Conservation (phyloP, 2,113 vertebrate genomes). For the Psilopsiagon aurifrons region DNA sequence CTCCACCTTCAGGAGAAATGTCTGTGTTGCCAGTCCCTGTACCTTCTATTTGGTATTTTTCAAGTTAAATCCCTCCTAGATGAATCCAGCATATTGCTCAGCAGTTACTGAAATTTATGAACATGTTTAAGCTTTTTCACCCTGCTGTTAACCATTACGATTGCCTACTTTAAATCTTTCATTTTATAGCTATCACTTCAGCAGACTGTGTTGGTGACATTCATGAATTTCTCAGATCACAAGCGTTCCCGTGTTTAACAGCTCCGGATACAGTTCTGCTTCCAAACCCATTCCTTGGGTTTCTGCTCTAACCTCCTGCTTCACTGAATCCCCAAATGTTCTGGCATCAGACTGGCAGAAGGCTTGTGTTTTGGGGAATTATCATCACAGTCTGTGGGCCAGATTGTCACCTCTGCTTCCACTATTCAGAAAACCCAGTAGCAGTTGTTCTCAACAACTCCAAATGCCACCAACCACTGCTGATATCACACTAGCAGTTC, state of each 20-base stretch:
- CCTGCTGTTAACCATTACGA: slow-evolving; percentile 45
- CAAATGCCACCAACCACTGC: background rate
- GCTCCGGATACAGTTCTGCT: background rate
- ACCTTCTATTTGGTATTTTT: slow-evolving; percentile 53
- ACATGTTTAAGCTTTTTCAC: slow-evolving; percentile 51
- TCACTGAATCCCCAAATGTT: background rate
- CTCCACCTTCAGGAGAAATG: slow-evolving; percentile 39
- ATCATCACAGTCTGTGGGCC: accelerated
- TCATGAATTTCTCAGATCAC: background rate
- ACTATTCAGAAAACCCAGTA: background rate
- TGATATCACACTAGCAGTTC: background rate
- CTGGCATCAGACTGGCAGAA: background rate
- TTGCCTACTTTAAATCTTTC: slow-evolving; percentile 44
- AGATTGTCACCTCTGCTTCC: background rate
- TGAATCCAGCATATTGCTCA: slow-evolving; percentile 45
- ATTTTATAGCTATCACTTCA: slow-evolving; percentile 36
- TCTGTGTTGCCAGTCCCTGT: slow-evolving; percentile 18
- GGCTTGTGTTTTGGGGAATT: background rate
- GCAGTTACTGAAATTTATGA: slow-evolving; percentile 64
- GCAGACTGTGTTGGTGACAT: slow-evolving; percentile 16
- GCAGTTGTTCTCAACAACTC: background rate
- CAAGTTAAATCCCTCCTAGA: slow-evolving; percentile 54
- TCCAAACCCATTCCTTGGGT: background rate
- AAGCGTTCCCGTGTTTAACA: accelerated
- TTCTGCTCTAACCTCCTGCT: background rate